Base-by-base conservation (phyloP, 2,113 vertebrate species). In the Sylvietta virens region DNA sequence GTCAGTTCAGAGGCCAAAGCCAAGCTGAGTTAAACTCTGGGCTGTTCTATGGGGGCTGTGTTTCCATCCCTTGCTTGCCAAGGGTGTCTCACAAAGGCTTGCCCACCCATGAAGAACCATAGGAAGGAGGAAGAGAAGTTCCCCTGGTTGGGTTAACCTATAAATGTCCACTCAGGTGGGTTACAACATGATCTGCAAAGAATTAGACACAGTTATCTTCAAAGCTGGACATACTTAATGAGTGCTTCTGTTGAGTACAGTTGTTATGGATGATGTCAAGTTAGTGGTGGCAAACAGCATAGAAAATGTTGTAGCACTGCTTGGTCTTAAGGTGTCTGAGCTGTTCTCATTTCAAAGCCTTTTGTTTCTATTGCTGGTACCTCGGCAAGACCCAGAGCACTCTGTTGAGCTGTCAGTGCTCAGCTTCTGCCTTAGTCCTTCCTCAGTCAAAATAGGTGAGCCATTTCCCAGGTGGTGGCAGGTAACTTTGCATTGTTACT, bases 221-320 rank as follows among this genome's bases (percentile, higher is more conserved):
- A 40, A 48, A 78, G 40, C 14, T 37, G 58, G 44, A 6, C 39
- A 3, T 23, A 24, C 2, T 16, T 33, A 18, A 24, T 16, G 50
- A 21, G 23, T 28, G 28, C 13, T 62, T 1, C 58, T 44, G 31
- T 33, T 47, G 21, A 54, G 44, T 11, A 15, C 2, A 76, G 58
- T 42, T 54, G 42, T 58, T 14, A 1, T 5, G 27, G 48, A 53
- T 4, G 1, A 24, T 33, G 22, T 11, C 24, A 23, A 15, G 44
- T 67, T 50, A 58, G 16, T 45, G 65, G 53, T 48, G 37, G 31
- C 21, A 71, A 47, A 45, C 3, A 17, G 17, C 27, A 20, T 2
- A 64, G 57, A 69, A 71, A 47, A 15, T 45, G 6, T 9, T 40
- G 30, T 33, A 58, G 50, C 0, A 0, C 50, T 60, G 27, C 45